A percentile compares a stretch with the other conserved stretches of the same genome.
phyloP scores from a whole-genome alignment of 2,797 vertebrate species.

The Botia almorhae region DNA sequence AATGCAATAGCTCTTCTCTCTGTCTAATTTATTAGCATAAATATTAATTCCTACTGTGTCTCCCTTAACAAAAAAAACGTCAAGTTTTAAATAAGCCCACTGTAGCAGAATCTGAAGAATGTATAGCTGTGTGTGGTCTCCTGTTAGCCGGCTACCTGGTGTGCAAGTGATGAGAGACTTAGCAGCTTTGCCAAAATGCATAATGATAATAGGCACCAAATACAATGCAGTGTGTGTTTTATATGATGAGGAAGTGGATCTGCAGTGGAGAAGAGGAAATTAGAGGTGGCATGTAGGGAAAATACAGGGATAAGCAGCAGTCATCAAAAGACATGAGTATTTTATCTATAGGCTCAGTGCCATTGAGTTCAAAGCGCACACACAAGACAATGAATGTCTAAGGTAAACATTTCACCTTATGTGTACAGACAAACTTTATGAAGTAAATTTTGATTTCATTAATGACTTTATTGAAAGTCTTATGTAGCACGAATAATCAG shows the following conservation, averaged over 20 bases:
- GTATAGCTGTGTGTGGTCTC: conserved; percentile 23
- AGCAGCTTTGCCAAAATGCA: conserved; percentile 55
- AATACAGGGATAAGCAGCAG: background rate
- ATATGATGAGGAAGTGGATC: conserved; percentile 52
- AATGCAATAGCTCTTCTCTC: background rate
- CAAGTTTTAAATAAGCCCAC: background rate
- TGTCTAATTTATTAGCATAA: background rate
- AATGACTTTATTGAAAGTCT: too few species aligned
- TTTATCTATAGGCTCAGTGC: background rate
- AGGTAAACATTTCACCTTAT: background rate
- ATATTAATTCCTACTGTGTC: background rate
- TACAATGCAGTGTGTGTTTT: conserved; percentile 52
- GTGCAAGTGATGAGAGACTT: conserved; percentile 55
- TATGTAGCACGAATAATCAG: too few species aligned
- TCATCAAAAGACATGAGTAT: conserved; percentile 16
- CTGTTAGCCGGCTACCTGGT: conserved; percentile 37
- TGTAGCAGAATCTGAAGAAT: background rate
- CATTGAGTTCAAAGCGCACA: too few species aligned
- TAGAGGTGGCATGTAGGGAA: conserved; percentile 1
- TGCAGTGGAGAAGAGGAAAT: conserved; percentile 30
- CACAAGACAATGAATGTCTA: background rate
- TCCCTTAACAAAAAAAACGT: background rate
- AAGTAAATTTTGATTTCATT: too few species aligned
- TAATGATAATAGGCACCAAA: conserved; percentile 57
- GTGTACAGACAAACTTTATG: too few species aligned